A percentile compares a stretch with the other conserved stretches of the same genome.
Conservation (phyloP, 1,140 invertebrate species). For the Anoplolepis gracilipes region DNA sequence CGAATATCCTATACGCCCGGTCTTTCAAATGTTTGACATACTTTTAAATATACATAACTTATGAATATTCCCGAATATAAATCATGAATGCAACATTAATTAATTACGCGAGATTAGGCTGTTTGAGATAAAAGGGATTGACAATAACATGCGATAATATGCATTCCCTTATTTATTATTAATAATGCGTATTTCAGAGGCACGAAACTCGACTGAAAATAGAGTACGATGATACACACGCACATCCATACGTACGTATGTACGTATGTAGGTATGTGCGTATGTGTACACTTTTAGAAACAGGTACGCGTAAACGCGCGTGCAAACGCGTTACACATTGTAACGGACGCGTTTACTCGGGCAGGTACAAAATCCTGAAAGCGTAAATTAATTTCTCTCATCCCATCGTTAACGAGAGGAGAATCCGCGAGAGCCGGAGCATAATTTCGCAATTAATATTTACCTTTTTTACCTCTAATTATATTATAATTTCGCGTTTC, state of each 20-base stretch:
- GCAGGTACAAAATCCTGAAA: conserved; percentile 47
- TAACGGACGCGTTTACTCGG: conserved; percentile 28
- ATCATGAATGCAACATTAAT: conserved; percentile 32
- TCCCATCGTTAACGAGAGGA: conserved; percentile 20
- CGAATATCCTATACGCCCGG: neutral
- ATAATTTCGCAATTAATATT: conserved; percentile 58
- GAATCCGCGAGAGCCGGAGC: conserved; percentile 38
- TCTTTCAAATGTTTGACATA: neutral
- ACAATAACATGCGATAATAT: conserved; percentile 49
- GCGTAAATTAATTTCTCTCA: conserved; percentile 55
- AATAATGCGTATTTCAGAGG: conserved; percentile 44
- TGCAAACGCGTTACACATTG: conserved; percentile 41
- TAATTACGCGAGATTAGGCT: conserved; percentile 54
- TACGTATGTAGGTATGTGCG: neutral
- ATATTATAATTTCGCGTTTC: conserved; percentile 29
- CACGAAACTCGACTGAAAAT: conserved; percentile 38
- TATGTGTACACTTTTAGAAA: conserved; percentile 36
- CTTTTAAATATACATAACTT: neutral
- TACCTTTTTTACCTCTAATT: conserved; percentile 51
- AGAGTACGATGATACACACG: conserved; percentile 20
- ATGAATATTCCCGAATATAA: conserved; percentile 10
- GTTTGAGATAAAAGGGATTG: conserved; percentile 35
- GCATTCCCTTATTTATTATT: conserved; percentile 52
- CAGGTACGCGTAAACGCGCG: conserved; percentile 33
- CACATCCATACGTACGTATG: neutral